Conservation (phyloP, 1,140 invertebrate genomes). For the Pinna nobilis region DNA sequence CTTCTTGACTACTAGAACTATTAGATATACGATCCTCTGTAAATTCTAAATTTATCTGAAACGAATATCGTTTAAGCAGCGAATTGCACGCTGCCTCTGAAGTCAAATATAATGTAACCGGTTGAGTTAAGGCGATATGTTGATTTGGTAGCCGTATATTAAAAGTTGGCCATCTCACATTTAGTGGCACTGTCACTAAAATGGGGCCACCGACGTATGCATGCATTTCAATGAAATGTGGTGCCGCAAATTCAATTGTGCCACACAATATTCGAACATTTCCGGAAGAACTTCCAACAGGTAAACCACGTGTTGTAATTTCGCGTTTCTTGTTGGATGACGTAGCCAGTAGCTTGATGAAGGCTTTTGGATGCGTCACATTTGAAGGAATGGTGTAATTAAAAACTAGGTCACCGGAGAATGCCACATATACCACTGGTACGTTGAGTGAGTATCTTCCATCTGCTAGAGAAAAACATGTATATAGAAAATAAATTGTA, state of each 20-base stretch:
- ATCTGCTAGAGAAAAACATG: slow-evolving; percentile 40
- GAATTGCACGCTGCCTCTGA: slow-evolving; percentile 55
- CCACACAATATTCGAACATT: slow-evolving; percentile 49
- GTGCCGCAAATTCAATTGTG: slow-evolving; percentile 53
- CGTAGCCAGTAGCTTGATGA: slow-evolving; percentile 41
- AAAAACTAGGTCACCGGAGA: slow-evolving; percentile 48
- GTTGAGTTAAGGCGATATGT: slow-evolving; percentile 51
- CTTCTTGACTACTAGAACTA: neutral
- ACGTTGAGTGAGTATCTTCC: slow-evolving; percentile 37
- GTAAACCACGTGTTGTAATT: slow-evolving; percentile 50
- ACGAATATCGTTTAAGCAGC: slow-evolving; percentile 34
- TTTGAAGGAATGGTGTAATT: slow-evolving; percentile 49
- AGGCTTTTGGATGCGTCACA: slow-evolving; percentile 55
- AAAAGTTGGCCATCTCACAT: slow-evolving; percentile 56
- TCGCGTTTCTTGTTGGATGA: slow-evolving; percentile 26
- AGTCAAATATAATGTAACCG: slow-evolving; percentile 43
- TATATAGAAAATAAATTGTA: too few species aligned
- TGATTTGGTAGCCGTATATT: slow-evolving; percentile 45
- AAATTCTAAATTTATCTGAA: slow-evolving; percentile 50
- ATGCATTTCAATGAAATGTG: slow-evolving; percentile 51
- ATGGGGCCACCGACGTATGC: slow-evolving; percentile 48
- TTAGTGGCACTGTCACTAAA: slow-evolving; percentile 41
- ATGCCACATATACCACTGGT: slow-evolving; percentile 45
- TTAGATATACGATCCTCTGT: slow-evolving; percentile 10
- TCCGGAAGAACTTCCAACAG: slow-evolving; percentile 37